Base-by-base conservation (phyloP, 2,113 vertebrate genomes). In the Nothoprocta pentlandii region DNA sequence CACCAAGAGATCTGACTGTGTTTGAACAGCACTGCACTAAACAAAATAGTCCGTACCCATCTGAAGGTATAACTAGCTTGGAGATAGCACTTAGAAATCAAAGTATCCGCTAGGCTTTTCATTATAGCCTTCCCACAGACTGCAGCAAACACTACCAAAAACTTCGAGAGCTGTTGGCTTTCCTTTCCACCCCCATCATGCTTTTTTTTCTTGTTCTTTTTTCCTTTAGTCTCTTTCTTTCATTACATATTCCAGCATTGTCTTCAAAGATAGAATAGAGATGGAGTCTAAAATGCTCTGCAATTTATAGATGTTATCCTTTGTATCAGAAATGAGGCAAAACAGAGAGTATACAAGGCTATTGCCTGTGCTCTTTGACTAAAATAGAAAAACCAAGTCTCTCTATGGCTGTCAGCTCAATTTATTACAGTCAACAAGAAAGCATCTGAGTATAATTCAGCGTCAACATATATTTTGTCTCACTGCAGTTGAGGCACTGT, bases 261-360 rank as follows among this genome's bases (percentile, higher is more conserved):
- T 2, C 23, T 62, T 39, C 22, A 13, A 75, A 16, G 34, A 39
- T 26, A 61, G 41, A 71, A 80, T 4, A 16, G 5, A 66, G 16
- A 22, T 16, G 22, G 44, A 82, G 44, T 32, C 3, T 53, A 30
- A 85, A 42, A 36, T 12, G 7, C 10, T 36, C 12, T 59, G 39
- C 39, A n/a, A 21, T 66, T 11, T n/a, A 64, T 61, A 42, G 25
- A 47, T 5, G 3, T 36, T 36, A 54, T 5, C 6, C 4, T 5
- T 61, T 44, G 4, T 7, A 13, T 19, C 61, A 42, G 76, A 79
- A 79, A 64, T 12, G 3, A 68, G 28, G 51, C 61, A 53, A 22
- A 4, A 8, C 21, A 44, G 47, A 15, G 46, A 46, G 10, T 0
- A 0, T n/a, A 58, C 6, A 6, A 53, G 14, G 39, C 34, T 79